Base-by-base conservation (phyloP, 2,888 invertebrate species). In the Ophion ventricosus region DNA sequence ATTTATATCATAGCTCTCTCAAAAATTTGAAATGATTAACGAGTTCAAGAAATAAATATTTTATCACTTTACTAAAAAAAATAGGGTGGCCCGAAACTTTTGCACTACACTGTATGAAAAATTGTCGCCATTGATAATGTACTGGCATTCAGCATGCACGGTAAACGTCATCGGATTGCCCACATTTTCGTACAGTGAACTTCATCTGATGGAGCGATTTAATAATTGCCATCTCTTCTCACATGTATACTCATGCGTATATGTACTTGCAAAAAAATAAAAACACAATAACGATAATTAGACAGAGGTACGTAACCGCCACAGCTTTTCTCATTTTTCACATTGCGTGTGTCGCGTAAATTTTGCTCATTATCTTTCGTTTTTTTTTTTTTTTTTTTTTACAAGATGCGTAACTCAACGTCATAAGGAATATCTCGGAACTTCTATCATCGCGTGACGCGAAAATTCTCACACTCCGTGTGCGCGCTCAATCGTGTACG, bases 141-240 rank as follows among this genome's bases (percentile, higher is more conserved):
- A 8, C 8, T 26, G 10, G 4, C 1, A 49, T 17, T 3, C 17
- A 49, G 35, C 35, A 35, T 35, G 35, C 35, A 8, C 35, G 74
- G 82, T 86, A 83, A 81, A 86, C 82, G 85, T 84, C 84, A 85
- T 78, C 70, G 59, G 78, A 84, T 85, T 84, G 78, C 80, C 76
- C 79, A 67, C 82, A 82, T 80, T 73, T 80, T 73, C 79, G 73
- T 75, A 70, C 57, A 72, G 54, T 20, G 35, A 77, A 56, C 74
- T 70, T 74, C 70, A 70, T 78, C 61, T 17, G 54, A 77, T 67
- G 74, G 29, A 84, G 61, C 63, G 49, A 72, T 56, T 69, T 26
- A 59, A 69, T 77, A 70, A 25, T 56, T 66, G 43, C 29, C 35
- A 57, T 25, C 8, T 25, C n/a, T 43, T 67, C 43, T 0, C 23